Base-by-base conservation (phyloP, 2,888 invertebrate species). In the Leptinotarsa juncta region DNA sequence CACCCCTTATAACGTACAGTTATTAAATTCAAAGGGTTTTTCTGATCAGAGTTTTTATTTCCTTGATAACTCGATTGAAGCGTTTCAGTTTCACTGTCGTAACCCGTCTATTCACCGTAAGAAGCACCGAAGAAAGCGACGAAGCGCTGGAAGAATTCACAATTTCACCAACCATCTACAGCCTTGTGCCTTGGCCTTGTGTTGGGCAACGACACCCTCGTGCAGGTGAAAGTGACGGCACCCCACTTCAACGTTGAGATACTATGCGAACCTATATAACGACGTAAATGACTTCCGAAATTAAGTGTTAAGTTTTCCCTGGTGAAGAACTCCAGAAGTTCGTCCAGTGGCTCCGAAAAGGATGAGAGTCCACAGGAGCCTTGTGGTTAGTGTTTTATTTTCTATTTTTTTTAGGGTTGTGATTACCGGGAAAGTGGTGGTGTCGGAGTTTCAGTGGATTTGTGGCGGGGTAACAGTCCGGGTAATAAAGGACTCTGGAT, bases 311-410 rank as follows among this genome's bases (percentile, higher is more conserved):
- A 81, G 85, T 85, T 86, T 85, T 85, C 84, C 81, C 81, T 76
- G 66, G 81, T 78, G 84, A 84, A 84, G 84, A 84, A 82, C 83
- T 77, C 42, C 77, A 75, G 77, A 78, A 81, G 77, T 74, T 78
- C 73, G 77, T 80, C 80, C 80, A 75, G 84, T 83, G 85, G 83
- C 81, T 83, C 83, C 84, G 78, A 81, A 78, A 42, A 79, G 87
- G 88, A 91, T 91, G 91, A 89, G 89, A 89, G 90, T 90, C 90
- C 90, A 88, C 89, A 88, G 90, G 90, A 90, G 90, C 89, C 88
- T 88, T 89, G 90, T 90, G 91, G 91, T 91, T 89, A 91, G 91
- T 91, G 85, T 77, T 78, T 79, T 73, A 82, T 81, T 77, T 78
- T 80, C 72, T 74, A 75, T 82, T 80, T 83, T 83, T 42, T 42